Percentiles rank a stretch among this genome's conserved stretches.
Conservation (phyloP, 2,888 invertebrate species). For the Aspidiotus rigidus region DNA sequence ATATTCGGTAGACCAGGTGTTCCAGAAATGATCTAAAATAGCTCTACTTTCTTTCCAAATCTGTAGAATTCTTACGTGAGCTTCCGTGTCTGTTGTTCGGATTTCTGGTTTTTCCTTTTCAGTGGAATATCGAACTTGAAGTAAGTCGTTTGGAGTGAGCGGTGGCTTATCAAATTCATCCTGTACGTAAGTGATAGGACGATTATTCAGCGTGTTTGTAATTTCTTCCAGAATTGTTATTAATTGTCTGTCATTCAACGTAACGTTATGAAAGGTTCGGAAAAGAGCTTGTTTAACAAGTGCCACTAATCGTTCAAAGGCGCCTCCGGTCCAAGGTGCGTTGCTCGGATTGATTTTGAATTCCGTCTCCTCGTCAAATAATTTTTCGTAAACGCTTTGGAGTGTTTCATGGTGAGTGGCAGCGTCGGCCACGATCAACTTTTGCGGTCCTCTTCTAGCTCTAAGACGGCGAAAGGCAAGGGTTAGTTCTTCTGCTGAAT, state of each 20-base stretch:
- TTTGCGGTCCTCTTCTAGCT: neutral
- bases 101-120: neutral
- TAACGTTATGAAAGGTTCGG: neutral
- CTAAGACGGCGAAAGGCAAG: neutral
- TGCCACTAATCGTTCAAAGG: neutral
- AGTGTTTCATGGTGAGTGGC: neutral
- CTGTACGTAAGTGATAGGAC: neutral
- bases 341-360: neutral
- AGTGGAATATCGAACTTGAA: neutral
- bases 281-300: neutral
- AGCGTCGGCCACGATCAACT: neutral
- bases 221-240: neutral
- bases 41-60: neutral
- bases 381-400: neutral
- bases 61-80: neutral
- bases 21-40: neutral
- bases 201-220: neutral
- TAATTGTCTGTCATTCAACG: neutral
- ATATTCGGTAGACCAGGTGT: neutral
- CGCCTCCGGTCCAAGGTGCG: neutral
- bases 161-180: neutral
- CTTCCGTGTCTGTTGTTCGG: neutral
- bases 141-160: neutral
- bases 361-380: neutral
- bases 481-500: neutral